A percentile compares a stretch with the other conserved stretches of the same genome.
phyloP scores from a whole-genome alignment of 2,113 vertebrate species.

The Carassius auratus region DNA sequence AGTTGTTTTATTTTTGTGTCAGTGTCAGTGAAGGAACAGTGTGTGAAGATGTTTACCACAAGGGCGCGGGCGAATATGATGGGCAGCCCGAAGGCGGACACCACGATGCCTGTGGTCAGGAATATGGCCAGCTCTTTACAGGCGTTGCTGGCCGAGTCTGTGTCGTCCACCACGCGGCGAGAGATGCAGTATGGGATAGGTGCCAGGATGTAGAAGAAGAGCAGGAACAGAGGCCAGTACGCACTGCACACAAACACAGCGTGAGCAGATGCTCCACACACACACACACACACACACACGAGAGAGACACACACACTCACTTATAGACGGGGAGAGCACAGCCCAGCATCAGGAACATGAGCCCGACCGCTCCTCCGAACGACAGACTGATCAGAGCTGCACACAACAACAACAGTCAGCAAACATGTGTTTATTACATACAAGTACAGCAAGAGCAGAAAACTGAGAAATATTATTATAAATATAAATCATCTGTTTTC shows the following conservation, averaged over 20 bases:
- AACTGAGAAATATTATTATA: no score
- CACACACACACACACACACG: background rate
- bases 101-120: constrained; percentile 96
- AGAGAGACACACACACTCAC: constrained; percentile 76
- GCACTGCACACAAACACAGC: constrained; percentile 73
- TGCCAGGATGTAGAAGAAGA: constrained; percentile 97
- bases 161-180: constrained; percentile 89
- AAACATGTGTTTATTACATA: no score
- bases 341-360: constrained; percentile 99
- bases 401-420: background rate
- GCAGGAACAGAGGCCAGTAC: constrained; percentile 97
- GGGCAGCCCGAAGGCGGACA: constrained; percentile 95
- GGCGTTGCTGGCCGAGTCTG: constrained; percentile 93
- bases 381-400: constrained; percentile 94
- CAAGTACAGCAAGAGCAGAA: no score
- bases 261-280: background rate
- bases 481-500: no score
- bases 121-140: constrained; percentile 98
- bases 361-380: constrained; percentile 93
- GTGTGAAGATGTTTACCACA: constrained; percentile 79
- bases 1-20: no score
- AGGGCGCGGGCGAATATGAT: constrained; percentile 90
- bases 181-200: constrained; percentile 97
- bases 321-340: constrained; percentile 95
- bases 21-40: background rate